These are phyloP conservation scores for Mola mola DNA, from an alignment of 2,113 vertebrate genomes.

Conservation along the genomic window DNA sequence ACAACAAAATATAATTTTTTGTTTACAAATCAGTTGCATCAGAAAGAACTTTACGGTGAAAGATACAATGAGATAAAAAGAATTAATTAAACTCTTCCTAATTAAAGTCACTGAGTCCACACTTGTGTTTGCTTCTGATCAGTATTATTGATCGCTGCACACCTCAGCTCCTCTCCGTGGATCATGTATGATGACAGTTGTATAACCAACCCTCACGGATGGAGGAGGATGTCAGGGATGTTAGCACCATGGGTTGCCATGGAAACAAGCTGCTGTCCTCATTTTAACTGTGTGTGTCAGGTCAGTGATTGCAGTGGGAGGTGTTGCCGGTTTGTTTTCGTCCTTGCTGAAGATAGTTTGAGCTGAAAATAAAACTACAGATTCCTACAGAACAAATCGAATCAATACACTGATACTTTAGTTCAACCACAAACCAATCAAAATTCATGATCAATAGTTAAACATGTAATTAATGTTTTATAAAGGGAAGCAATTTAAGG, in stretches of 20 bases:
- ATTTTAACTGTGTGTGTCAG: background rate
- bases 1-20: no score
- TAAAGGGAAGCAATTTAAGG: no score
- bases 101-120: no score
- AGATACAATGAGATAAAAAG: no score
- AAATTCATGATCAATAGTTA: no score
- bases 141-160: background rate
- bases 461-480: no score
- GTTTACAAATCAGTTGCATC: no score
- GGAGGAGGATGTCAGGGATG: background rate
- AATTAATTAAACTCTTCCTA: no score
- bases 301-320: background rate
- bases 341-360: background rate
- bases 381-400: background rate
- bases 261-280: conserved; percentile 8
- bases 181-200: background rate
- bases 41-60: no score
- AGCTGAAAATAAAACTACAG: background rate
- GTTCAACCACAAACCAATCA: no score
- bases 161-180: background rate
- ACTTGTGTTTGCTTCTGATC: background rate
- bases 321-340: background rate
- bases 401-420: no score
- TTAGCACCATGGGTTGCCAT: background rate
- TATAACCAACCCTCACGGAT: background rate